Evolutionary conservation across 2,888 invertebrate species (phyloP).

Genomic region (Athalia circularis): DNA sequence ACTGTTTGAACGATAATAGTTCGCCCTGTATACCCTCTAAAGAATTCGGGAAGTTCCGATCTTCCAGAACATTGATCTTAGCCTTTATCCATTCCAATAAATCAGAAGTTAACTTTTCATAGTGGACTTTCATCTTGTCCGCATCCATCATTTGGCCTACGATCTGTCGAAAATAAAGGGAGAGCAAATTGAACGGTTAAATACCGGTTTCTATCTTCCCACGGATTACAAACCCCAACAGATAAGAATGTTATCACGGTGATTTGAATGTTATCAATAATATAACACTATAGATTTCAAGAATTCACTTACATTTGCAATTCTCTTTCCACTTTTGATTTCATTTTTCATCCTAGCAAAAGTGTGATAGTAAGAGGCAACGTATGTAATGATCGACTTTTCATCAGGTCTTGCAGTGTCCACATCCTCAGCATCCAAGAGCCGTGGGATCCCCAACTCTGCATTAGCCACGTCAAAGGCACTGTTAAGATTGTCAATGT

Average conservation of each 20-base stretch:
- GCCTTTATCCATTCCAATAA: conserved; percentile 95
- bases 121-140: conserved; percentile 92
- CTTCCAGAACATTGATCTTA: conserved; percentile 89
- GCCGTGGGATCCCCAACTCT: conserved; percentile 93
- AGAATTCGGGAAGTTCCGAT: conserved; percentile 93
- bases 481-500: conserved; percentile 97
- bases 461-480: conserved; percentile 97
- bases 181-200: not conserved
- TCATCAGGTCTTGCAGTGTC: conserved; percentile 96
- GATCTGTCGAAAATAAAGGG: conserved; percentile 79
- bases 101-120: conserved; percentile 88
- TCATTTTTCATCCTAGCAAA: conserved; percentile 99
- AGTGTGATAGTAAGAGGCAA: conserved; percentile 99
- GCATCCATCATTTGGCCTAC: conserved; percentile 97
- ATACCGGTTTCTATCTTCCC: not conserved
- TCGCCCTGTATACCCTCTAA: conserved; percentile 96
- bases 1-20: conserved; percentile 93
- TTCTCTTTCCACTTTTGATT: conserved; percentile 96
- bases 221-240: too few relatives aligned
- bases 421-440: conserved; percentile 97
- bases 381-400: conserved; percentile 99
- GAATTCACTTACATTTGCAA: conserved; percentile 89
- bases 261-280: not conserved
- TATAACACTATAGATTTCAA: conserved; percentile 7
- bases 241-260: too few relatives aligned